phyloP scores from a whole-genome alignment of 2,113 vertebrate genomes.

The Pituophis catenifer region DNA sequence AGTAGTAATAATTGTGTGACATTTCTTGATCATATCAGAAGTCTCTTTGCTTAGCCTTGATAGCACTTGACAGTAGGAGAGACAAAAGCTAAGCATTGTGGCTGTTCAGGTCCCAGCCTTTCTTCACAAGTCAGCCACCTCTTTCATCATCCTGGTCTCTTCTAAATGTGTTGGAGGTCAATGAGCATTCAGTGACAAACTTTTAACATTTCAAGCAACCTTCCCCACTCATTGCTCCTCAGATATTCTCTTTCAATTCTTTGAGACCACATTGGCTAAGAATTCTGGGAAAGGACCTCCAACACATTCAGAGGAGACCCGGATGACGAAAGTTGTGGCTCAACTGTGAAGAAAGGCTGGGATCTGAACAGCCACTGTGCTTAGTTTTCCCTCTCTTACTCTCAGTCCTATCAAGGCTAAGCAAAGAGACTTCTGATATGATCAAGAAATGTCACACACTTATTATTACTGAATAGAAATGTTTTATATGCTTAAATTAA shows the following conservation, averaged over 20 bases:
- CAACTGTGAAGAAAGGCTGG: fast-evolving
- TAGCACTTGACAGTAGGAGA: background rate
- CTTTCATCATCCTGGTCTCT: background rate
- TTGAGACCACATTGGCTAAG: background rate
- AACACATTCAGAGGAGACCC: background rate
- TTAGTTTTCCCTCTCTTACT: background rate
- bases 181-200: background rate
- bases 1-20: background rate
- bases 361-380: background rate
- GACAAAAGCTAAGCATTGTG: background rate
- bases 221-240: background rate
- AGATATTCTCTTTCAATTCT: background rate
- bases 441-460: background rate
- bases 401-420: background rate
- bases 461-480: background rate
- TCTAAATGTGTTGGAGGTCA: background rate
- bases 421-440: background rate
- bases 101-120: background rate
- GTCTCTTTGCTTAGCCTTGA: background rate
- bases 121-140: background rate
- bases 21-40: background rate
- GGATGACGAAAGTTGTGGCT: background rate
- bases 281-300: background rate
- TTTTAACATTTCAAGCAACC: background rate
- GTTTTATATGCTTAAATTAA: no score